Percentiles rank a stretch among this genome's conserved stretches.
These are phyloP conservation scores for Glyptemys insculpta DNA, from an alignment of 2,797 vertebrate genomes.

Conservation along the genomic window DNA sequence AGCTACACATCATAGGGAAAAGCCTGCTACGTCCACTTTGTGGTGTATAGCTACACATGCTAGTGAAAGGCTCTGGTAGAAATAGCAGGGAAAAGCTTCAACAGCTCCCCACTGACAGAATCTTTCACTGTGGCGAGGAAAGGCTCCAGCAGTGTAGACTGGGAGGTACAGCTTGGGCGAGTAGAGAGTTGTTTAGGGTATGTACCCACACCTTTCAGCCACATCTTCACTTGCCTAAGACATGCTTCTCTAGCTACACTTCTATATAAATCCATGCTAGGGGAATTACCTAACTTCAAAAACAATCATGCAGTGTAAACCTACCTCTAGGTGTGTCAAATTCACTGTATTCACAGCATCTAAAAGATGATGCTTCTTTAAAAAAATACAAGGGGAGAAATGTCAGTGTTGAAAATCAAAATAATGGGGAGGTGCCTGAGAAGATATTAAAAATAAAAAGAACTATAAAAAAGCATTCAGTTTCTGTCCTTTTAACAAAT, in stretches of 20 bases:
- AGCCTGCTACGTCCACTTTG: not conserved
- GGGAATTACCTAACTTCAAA: too few relatives aligned
- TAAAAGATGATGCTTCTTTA: not conserved
- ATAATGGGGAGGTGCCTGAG: not conserved
- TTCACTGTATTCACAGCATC: not conserved
- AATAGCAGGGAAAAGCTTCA: not conserved
- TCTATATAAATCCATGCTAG: too few relatives aligned
- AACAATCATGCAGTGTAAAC: too few relatives aligned
- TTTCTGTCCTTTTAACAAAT: not conserved
- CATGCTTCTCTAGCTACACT: too few relatives aligned
- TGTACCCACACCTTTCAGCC: too few relatives aligned
- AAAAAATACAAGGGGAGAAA: not conserved
- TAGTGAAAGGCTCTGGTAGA: not conserved
- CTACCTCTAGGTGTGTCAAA: too few relatives aligned
- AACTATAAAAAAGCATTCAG: not conserved
- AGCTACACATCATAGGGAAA: not conserved
- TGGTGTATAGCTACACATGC: not conserved
- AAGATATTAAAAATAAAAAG: not conserved
- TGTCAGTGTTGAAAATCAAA: not conserved
- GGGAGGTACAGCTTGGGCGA: too few relatives aligned
- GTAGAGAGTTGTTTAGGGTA: too few relatives aligned
- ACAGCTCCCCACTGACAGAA: not conserved
- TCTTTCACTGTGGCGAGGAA: too few relatives aligned
- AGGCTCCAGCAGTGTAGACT: too few relatives aligned
- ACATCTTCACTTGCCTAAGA: too few relatives aligned